Evolutionary conservation across 2,797 vertebrate species (phyloP).

Genomic region (Knipowitschia caucasica): DNA sequence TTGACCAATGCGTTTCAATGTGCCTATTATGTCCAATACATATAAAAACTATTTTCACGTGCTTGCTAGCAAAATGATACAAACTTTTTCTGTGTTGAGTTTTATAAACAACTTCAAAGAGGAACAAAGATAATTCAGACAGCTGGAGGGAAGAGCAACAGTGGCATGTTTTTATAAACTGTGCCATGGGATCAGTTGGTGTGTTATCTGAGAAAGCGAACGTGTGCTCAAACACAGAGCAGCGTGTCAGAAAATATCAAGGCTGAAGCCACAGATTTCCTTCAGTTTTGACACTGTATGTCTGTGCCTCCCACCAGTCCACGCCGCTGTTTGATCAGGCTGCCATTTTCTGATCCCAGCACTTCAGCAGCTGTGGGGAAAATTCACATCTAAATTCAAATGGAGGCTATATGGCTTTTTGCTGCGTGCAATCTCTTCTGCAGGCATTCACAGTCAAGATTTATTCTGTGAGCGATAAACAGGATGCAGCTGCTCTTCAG

Average conservation of each 20-base stretch:
- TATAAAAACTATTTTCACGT: too few relatives aligned
- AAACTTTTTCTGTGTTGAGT: constrained; percentile 23
- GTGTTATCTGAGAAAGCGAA: constrained; percentile 36
- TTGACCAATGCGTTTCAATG: constrained; percentile 72
- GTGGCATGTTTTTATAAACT: constrained; percentile 29
- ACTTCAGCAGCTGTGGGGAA: constrained; percentile 58
- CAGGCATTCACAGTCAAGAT: constrained; percentile 64
- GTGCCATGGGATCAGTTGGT: constrained; percentile 28
- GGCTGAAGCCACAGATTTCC: constrained; percentile 32
- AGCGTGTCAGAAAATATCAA: constrained; percentile 44
- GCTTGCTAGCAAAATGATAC: constrained; percentile 18
- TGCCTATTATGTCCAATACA: constrained; percentile 76
- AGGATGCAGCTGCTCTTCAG: constrained; percentile 79
- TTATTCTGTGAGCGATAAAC: constrained; percentile 76
- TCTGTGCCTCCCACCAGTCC: constrained; percentile 40
- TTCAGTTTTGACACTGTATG: constrained; percentile 41
- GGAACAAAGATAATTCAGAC: constrained; percentile 21
- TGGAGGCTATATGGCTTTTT: constrained; percentile 53
- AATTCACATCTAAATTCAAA: constrained; percentile 70
- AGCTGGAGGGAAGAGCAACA: constrained; percentile 31
- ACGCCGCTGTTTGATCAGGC: constrained; percentile 55
- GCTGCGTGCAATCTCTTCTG: constrained; percentile 45
- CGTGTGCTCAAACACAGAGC: constrained; percentile 30
- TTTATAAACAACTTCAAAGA: constrained; percentile 34
- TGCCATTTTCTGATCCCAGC: constrained; percentile 69